These are phyloP conservation scores for Parus major DNA, from an alignment of 2,113 vertebrate species.

Conservation along the genomic window DNA sequence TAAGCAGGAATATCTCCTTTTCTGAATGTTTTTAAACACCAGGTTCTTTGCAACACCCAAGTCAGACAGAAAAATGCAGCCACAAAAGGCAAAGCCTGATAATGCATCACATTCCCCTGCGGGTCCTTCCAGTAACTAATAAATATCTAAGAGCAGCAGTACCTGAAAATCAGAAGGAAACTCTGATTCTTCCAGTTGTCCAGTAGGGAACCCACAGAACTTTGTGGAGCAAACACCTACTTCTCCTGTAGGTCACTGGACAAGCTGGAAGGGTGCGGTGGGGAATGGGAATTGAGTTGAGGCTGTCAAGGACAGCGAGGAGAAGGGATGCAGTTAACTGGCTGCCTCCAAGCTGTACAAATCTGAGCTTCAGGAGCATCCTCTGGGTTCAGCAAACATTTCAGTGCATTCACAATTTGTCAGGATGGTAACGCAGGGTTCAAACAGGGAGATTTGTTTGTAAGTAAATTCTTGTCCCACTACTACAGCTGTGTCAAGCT, in stretches of 20 bases:
- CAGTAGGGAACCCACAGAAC: neutral
- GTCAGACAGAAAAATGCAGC: neutral
- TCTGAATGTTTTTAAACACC: neutral
- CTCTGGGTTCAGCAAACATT: neutral
- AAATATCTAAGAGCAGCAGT: neutral
- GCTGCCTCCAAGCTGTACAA: neutral
- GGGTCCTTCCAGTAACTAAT: neutral
- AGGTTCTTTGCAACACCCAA: neutral
- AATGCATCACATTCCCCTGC: neutral
- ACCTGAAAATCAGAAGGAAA: neutral
- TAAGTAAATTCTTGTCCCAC: constrained; percentile 11
- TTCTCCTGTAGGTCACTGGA: neutral
- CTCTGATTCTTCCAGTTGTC: neutral
- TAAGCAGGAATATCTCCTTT: neutral
- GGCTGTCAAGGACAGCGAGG: neutral
- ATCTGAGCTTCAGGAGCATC: neutral
- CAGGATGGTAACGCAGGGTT: neutral
- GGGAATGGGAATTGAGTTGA: neutral
- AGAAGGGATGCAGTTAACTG: neutral
- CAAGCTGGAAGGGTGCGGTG: neutral
- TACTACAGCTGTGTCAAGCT: constrained; percentile 20
- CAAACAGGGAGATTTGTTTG: neutral
- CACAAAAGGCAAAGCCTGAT: neutral
- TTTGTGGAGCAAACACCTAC: neutral
- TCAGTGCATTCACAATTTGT: neutral